phyloP scores from a whole-genome alignment of 2,888 invertebrate species.

The Eupithecia centaureata region DNA sequence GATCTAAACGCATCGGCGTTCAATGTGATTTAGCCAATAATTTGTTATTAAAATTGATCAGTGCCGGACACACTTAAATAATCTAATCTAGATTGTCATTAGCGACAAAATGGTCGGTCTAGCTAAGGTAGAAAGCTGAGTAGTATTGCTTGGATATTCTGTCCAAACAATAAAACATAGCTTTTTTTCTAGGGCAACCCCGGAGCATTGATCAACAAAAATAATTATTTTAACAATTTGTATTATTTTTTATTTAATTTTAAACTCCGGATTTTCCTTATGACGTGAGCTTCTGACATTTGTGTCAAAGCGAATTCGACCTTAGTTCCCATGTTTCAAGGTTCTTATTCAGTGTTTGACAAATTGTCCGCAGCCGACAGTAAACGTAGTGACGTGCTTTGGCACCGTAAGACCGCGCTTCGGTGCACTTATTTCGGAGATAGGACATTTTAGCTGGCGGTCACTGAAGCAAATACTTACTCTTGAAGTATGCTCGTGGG shows the following conservation, averaged over 20 bases:
- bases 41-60: conserved; percentile 33
- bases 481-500: background rate
- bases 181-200: conserved; percentile 1
- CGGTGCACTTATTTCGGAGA: conserved; percentile 26
- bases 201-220: conserved; percentile 29
- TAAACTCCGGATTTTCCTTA: conserved; percentile 32
- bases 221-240: conserved; percentile 28
- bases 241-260: conserved; percentile 31
- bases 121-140: no score
- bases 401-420: conserved; percentile 30
- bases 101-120: background rate
- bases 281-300: conserved; percentile 21
- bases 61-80: conserved; percentile 10
- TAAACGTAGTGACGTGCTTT: conserved; percentile 21
- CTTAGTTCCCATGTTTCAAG: background rate
- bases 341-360: conserved; percentile 2
- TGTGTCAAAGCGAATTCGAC: conserved; percentile 7
- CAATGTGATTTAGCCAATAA: conserved; percentile 35
- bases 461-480: conserved; percentile 8
- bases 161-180: background rate
- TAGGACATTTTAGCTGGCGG: conserved; percentile 35
- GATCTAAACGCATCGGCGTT: conserved; percentile 31
- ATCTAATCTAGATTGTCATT: background rate
- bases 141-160: background rate
- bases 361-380: conserved; percentile 15